Percentiles rank a stretch among this genome's conserved stretches.
These are phyloP conservation scores for Xerus inauris DNA, from an alignment of 2,113 vertebrate genomes.

Conservation along the genomic window DNA sequence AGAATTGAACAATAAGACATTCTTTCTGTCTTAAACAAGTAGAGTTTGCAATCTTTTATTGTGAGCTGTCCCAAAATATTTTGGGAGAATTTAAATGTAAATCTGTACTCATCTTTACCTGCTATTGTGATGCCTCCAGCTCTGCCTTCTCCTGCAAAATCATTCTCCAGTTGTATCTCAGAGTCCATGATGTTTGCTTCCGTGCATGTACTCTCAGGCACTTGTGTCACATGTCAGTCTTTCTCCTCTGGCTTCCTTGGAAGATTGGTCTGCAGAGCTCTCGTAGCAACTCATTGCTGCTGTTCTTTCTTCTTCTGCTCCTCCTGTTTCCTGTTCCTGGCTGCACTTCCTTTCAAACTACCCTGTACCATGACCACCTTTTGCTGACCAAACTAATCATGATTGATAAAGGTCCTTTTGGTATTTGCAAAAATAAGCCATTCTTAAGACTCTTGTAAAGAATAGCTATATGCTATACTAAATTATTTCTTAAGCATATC, in stretches of 20 bases:
- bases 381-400: neutral
- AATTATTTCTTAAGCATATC: neutral
- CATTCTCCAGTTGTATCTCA: neutral
- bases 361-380: too few relatives aligned
- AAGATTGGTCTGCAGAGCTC: neutral
- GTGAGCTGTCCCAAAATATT: neutral
- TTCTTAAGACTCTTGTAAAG: neutral
- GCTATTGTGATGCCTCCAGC: neutral
- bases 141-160: neutral
- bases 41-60: neutral
- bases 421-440: neutral
- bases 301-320: neutral
- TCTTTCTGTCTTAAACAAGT: neutral
- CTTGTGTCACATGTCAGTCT: neutral
- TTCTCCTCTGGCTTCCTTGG: neutral
- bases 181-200: neutral
- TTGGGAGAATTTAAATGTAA: neutral
- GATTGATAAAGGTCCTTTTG: neutral
- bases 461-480: neutral
- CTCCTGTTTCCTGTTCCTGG: neutral
- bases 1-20: neutral
- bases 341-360: neutral
- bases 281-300: neutral
- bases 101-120: neutral
- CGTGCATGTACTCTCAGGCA: neutral